Conservation (phyloP, 2,888 invertebrate genomes). For the Phania funesta region DNA sequence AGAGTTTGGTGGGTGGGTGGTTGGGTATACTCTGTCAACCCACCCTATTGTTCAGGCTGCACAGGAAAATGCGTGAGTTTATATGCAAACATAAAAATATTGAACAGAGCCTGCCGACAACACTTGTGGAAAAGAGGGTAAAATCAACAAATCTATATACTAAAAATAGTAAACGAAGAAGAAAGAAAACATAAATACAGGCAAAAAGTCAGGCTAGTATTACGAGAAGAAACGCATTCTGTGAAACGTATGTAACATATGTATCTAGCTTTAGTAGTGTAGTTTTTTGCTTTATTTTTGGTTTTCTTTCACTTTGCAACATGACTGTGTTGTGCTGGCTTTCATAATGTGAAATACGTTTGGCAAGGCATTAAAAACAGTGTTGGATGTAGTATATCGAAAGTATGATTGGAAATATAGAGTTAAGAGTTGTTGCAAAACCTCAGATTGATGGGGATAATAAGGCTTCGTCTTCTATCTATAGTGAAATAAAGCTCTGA, state of each 20-base stretch:
- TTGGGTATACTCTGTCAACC: background rate
- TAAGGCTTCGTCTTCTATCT: too few relatives aligned
- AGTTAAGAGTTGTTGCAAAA: background rate
- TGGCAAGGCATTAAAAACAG: conserved; percentile 3
- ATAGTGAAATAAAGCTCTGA: too few relatives aligned
- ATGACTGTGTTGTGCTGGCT: conserved; percentile 35
- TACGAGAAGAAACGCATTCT: background rate
- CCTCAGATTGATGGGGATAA: too few relatives aligned
- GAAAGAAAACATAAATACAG: background rate
- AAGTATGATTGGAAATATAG: conserved; percentile 17
- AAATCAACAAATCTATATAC: conserved; percentile 3
- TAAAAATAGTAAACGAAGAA: background rate
- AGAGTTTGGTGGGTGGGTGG: background rate
- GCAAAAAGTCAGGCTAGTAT: background rate
- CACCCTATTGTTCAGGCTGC: background rate
- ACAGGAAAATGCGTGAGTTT: conserved; percentile 58
- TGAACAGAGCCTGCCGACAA: conserved; percentile 15
- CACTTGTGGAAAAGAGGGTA: conserved; percentile 32
- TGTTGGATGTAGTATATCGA: background rate
- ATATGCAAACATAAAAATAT: conserved; percentile 54
- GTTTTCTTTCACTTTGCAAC: conserved; percentile 30
- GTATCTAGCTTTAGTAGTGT: background rate
- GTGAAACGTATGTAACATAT: conserved; percentile 35
- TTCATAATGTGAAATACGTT: conserved; percentile 13
- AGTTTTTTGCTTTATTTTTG: conserved; percentile 1